These are phyloP conservation scores for Psittacara wagleri DNA, from an alignment of 2,113 vertebrate species.

Conservation along the genomic window DNA sequence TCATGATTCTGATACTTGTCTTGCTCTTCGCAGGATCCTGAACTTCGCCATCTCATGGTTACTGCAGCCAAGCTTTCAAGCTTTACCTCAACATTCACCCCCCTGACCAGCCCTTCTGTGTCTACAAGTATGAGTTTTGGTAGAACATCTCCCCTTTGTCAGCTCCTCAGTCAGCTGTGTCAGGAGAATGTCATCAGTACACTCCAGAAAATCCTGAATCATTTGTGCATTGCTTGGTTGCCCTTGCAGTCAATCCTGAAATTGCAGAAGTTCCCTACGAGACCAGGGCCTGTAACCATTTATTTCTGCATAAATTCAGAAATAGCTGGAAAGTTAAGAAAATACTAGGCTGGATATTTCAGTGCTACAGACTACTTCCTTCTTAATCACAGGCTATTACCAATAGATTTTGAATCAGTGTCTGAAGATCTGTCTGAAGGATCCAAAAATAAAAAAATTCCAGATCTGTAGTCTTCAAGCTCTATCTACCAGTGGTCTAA, in stretches of 20 bases:
- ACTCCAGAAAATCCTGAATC: background rate
- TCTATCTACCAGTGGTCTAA: background rate
- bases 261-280: background rate
- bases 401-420: background rate
- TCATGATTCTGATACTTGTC: background rate
- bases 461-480: background rate
- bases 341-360: background rate
- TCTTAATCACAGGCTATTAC: background rate
- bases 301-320: background rate
- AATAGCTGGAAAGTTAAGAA: background rate
- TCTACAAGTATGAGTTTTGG: background rate
- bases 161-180: background rate
- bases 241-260: background rate
- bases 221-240: background rate
- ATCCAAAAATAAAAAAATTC: background rate
- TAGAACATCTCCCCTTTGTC: background rate
- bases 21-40: background rate
- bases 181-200: background rate
- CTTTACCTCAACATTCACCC: background rate
- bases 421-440: conserved; percentile 24
- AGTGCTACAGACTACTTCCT: background rate
- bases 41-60: background rate
- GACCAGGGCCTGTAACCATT: background rate
- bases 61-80: background rate
- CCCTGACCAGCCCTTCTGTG: background rate